Evolutionary conservation across 1,140 invertebrate genomes (phyloP).

Genomic region (Drosophila bocki): DNA sequence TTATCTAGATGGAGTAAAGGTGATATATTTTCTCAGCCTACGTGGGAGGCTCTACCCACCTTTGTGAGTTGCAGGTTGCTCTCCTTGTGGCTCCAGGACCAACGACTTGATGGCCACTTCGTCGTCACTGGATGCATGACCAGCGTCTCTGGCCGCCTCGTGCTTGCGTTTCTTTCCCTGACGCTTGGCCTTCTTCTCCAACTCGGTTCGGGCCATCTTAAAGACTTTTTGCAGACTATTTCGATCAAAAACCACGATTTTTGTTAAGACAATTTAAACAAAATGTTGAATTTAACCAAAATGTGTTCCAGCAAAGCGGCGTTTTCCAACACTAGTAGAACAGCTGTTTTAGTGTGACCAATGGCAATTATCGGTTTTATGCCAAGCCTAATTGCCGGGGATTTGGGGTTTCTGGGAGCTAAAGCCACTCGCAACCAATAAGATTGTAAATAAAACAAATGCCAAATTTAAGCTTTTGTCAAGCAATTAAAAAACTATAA

Average conservation of each 20-base stretch:
- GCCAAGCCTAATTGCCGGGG: too few relatives aligned
- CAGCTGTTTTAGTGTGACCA: slow-evolving; percentile 5
- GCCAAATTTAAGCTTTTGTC: slow-evolving; percentile 12
- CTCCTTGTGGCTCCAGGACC: slow-evolving; percentile 57
- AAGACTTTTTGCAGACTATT: background rate
- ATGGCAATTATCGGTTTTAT: too few relatives aligned
- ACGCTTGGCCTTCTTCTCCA: slow-evolving; percentile 55
- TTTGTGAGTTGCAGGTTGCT: background rate
- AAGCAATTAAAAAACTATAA: slow-evolving; percentile 2
- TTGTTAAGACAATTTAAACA: slow-evolving; percentile 7
- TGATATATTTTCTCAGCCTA: background rate
- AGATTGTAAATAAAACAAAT: slow-evolving; percentile 22
- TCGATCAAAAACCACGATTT: background rate
- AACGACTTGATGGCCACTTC: slow-evolving; percentile 75
- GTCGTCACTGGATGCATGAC: slow-evolving; percentile 54
- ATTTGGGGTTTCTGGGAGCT: background rate
- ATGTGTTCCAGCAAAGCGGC: background rate
- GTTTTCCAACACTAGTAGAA: slow-evolving; percentile 18
- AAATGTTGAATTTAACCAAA: background rate
- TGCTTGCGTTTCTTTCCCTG: slow-evolving; percentile 77
- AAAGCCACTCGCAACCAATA: slow-evolving; percentile 7
- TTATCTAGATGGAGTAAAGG: background rate
- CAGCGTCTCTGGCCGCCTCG: slow-evolving; percentile 4
- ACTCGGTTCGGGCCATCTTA: slow-evolving; percentile 71
- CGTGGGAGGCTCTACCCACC: background rate